Evolutionary conservation across 2,888 invertebrate species (phyloP).

Genomic region (Drosophila putrida): DNA sequence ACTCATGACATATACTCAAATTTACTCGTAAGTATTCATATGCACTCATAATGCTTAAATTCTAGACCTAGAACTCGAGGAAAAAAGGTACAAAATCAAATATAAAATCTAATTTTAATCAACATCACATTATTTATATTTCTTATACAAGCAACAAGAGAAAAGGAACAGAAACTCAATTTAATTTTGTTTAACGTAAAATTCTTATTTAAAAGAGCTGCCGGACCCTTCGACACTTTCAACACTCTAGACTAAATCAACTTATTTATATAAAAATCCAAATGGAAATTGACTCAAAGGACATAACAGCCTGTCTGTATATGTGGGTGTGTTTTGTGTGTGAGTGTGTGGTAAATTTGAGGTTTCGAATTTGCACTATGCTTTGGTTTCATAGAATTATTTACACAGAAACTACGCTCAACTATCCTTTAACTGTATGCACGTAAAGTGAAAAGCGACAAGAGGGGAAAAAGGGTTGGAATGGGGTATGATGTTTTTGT

Average conservation of each 20-base stretch:
- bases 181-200: slow-evolving; percentile 2
- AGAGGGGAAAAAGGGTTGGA: not conserved
- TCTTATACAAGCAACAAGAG: not conserved
- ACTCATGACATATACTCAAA: slow-evolving; percentile 30
- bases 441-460: not conserved
- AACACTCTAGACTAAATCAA: slow-evolving; percentile 9
- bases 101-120: slow-evolving; percentile 3
- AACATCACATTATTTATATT: slow-evolving; percentile 18
- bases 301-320: slow-evolving; percentile 13
- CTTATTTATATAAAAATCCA: slow-evolving; percentile 35
- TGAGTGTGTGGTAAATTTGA: slow-evolving; percentile 14
- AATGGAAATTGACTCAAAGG: slow-evolving; percentile 39
- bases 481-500: slow-evolving; percentile 37
- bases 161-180: not conserved
- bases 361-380: slow-evolving; percentile 47
- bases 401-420: slow-evolving; percentile 67
- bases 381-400: slow-evolving; percentile 61
- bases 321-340: slow-evolving; percentile 3
- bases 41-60: slow-evolving; percentile 11
- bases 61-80: not conserved
- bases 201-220: not conserved
- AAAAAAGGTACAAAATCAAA: not conserved
- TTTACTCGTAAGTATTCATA: slow-evolving; percentile 8
- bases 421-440: slow-evolving; percentile 39
- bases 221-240: not conserved